Conservation (phyloP, 2,888 invertebrate genomes). For the Pandemis heparana region DNA sequence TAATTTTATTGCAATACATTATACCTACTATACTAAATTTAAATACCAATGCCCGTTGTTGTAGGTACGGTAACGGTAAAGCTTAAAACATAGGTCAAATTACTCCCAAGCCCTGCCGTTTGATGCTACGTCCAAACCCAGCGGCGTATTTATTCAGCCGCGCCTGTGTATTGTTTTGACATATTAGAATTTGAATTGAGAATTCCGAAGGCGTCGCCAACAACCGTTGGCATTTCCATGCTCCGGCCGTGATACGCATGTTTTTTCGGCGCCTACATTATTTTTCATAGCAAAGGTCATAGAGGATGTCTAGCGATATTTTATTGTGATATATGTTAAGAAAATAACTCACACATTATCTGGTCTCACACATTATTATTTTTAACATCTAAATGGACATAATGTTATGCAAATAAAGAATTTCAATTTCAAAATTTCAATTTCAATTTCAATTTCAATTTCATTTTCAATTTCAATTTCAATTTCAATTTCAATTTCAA, state of each 20-base stretch:
- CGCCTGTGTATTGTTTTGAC: conserved; percentile 12
- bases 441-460: too few relatives aligned
- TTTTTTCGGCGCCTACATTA: conserved; percentile 8
- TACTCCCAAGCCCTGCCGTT: not conserved
- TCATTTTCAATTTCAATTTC: too few relatives aligned
- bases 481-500: too few relatives aligned
- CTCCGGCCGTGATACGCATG: not conserved
- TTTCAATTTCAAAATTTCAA: too few relatives aligned
- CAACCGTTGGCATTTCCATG: conserved; percentile 13
- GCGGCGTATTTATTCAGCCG: conserved; percentile 14
- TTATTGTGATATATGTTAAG: not conserved
- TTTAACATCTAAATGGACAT: too few relatives aligned
- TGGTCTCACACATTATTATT: too few relatives aligned
- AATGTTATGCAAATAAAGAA: too few relatives aligned
- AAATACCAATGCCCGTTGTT: too few relatives aligned
- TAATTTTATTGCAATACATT: too few relatives aligned
- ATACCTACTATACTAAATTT: too few relatives aligned
- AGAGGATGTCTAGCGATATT: not conserved
- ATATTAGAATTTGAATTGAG: conserved; percentile 7
- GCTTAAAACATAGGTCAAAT: not conserved
- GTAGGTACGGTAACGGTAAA: too few relatives aligned
- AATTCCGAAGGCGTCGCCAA: conserved; percentile 13
- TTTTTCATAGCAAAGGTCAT: conserved; percentile 15
- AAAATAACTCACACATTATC: too few relatives aligned
- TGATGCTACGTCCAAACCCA: not conserved